Conservation (phyloP, 2,888 invertebrate genomes). For the Saturnia pavonia region DNA sequence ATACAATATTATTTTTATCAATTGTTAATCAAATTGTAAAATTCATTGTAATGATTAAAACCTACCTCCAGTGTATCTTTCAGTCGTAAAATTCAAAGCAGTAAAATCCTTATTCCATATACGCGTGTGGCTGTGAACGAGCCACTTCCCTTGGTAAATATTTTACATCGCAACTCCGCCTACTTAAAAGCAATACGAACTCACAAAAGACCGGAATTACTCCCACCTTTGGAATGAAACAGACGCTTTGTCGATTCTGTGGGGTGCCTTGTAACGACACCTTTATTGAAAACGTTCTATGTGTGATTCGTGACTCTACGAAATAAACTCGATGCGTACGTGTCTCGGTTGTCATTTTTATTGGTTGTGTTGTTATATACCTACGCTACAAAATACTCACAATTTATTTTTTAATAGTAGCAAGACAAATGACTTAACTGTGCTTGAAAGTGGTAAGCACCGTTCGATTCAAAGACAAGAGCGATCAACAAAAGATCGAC, state of each 20-base stretch:
- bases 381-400: background rate
- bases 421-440: background rate
- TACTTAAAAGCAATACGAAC: slow-evolving; percentile 68
- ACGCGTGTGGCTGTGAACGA: slow-evolving; percentile 44
- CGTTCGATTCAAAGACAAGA: background rate
- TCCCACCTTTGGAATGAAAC: slow-evolving; percentile 71
- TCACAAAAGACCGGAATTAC: slow-evolving; percentile 71
- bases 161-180: slow-evolving; percentile 61
- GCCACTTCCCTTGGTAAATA: slow-evolving; percentile 51
- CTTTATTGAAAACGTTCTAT: slow-evolving; percentile 65
- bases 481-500: background rate
- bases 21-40: background rate
- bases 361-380: slow-evolving; percentile 31
- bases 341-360: slow-evolving; percentile 41
- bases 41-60: background rate
- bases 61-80: background rate
- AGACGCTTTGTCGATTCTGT: slow-evolving; percentile 69
- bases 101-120: slow-evolving; percentile 5
- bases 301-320: slow-evolving; percentile 54
- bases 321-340: slow-evolving; percentile 40
- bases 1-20: background rate
- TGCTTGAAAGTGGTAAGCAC: background rate
- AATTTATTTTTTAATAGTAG: background rate
- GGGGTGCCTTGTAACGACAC: slow-evolving; percentile 63
- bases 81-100: background rate